Percentiles rank a stretch among this genome's conserved stretches.
phyloP scores from a whole-genome alignment of 2,797 vertebrate genomes.

The Austrolebias charrua region DNA sequence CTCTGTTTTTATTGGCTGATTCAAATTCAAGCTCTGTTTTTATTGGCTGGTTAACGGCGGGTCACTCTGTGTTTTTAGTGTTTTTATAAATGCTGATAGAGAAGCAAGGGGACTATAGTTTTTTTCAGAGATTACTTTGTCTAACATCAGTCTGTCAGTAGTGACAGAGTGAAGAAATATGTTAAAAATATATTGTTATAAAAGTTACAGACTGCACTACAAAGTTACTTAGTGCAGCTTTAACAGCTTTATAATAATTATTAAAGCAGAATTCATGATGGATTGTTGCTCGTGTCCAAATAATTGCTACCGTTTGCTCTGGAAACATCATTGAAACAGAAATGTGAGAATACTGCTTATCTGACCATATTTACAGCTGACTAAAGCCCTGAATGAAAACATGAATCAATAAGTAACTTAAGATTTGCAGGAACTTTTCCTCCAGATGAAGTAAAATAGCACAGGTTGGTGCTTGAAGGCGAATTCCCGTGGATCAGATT shows the following conservation, averaged over 20 bases:
- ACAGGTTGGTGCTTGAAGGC: neutral
- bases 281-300: conserved; percentile 46
- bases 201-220: no score
- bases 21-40: no score
- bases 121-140: no score
- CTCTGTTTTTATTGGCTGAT: no score
- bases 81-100: no score
- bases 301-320: conserved; percentile 50
- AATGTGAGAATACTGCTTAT: conserved; percentile 24
- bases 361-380: conserved; percentile 19
- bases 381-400: conserved; percentile 10
- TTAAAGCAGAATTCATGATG: conserved; percentile 45
- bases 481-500: neutral
- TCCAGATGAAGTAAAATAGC: neutral
- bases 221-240: no score
- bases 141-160: no score
- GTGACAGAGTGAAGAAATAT: no score
- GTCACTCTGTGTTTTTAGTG: no score
- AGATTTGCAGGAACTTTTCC: conserved; percentile 1
- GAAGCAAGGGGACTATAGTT: no score
- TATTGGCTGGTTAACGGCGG: no score
- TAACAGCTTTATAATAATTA: conserved; percentile 58
- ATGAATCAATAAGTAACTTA: conserved; percentile 11
- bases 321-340: conserved; percentile 44
- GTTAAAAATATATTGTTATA: no score